Conservation (phyloP, 2,888 invertebrate genomes). For the Andrena bucephala region DNA sequence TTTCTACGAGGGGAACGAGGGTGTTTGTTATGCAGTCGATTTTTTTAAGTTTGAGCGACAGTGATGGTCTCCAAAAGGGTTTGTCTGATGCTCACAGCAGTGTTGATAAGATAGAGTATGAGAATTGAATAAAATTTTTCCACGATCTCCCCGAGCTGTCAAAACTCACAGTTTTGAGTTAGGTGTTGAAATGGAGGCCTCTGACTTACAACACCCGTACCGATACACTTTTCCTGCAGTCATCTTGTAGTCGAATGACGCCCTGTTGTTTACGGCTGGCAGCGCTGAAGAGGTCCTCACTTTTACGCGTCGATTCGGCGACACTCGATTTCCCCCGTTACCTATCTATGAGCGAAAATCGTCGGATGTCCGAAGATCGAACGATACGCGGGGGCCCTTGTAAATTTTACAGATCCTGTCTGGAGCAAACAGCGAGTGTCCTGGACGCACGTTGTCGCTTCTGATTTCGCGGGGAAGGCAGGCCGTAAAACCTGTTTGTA, state of each 20-base stretch:
- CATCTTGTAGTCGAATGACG: background rate
- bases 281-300: no score
- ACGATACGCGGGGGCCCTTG: background rate
- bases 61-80: no score
- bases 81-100: no score
- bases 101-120: no score
- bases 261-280: background rate
- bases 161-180: no score
- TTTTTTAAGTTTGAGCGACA: no score
- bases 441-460: constrained; percentile 47
- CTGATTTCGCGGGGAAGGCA: constrained; percentile 58
- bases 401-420: constrained; percentile 54
- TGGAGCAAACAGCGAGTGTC: constrained; percentile 40
- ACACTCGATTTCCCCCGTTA: constrained; percentile 9
- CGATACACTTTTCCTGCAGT: background rate
- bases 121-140: no score
- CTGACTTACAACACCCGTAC: no score
- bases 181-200: no score
- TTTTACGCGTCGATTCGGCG: background rate
- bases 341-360: constrained; percentile 10
- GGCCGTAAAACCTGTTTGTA: constrained; percentile 64
- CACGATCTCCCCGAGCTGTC: no score
- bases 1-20: no score
- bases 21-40: no score
- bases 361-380: background rate